Base-by-base conservation (phyloP, 1,140 invertebrate species). In the Drosophila varians region DNA sequence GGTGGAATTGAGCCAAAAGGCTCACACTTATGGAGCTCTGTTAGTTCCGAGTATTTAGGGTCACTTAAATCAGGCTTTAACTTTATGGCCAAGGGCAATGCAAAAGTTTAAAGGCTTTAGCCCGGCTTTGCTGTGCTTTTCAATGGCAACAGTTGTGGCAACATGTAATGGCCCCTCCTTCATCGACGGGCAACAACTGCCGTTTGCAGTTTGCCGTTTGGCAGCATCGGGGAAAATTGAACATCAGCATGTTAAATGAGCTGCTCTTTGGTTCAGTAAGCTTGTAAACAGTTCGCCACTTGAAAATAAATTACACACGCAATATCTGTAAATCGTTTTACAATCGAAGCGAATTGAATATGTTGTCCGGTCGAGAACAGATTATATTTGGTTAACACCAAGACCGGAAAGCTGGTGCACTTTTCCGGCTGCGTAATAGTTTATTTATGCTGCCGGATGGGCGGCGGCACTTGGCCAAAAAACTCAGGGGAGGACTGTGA, bases 301-400 rank as follows among this genome's bases (percentile, higher is more conserved):
- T 72, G 74, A 14, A 73, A 57, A 68, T 69, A 78, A 78, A 78
- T 77, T 78, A 73, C 68, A 52, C 69, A 69, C 55, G 60, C 66
- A 26, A 61, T 68, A 57, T 61, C 51, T 65, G 65, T 65, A 78
- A 78, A 52, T 49, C 46, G 46, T 72, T 48, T 64, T 53, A 58
- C 51, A 64, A 75, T 70, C 47, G 72, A 48, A 43, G 58, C 55
- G 56, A 62, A 62, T 53, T 73, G 68, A 72, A 73, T 66, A 43
- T 66, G 62, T 66, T 66, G 62, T 66, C 51, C 46, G 52, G 54
- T 55, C 34, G 36, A 47, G 42, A 42, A 31, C 55, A 73, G 57
- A 56, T 64, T 71, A 70, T 78, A 74, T 84, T 83, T 66, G 70
- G 40, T 74, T 77, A 73, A 57, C 77, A 58, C 28, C 23, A 31